These are phyloP conservation scores for Subanguina moxae DNA, from an alignment of 1,140 invertebrate species.

Conservation along the genomic window DNA sequence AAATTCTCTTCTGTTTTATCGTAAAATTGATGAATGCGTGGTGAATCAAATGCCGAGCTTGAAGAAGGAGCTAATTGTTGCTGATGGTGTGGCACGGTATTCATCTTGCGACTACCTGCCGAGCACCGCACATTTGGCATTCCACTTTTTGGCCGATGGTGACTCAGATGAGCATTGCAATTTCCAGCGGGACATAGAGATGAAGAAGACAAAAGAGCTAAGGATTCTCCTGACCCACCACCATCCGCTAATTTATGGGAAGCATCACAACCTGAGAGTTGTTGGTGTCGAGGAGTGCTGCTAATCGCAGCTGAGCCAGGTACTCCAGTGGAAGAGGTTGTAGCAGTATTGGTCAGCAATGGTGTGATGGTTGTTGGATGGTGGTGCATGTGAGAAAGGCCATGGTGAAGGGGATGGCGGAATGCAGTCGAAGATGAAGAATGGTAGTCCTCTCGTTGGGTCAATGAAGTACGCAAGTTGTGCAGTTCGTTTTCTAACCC, in stretches of 20 bases:
- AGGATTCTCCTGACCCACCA: not conserved
- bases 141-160: too few relatives aligned
- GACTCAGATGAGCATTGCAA: not conserved
- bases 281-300: not conserved
- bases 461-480: not conserved
- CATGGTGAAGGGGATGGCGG: not conserved
- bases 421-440: not conserved
- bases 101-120: too few relatives aligned
- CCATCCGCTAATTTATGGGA: not conserved
- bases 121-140: too few relatives aligned
- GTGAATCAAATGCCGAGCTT: not conserved
- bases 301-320: not conserved
- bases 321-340: not conserved
- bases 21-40: not conserved
- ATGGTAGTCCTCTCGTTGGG: conserved; percentile 1
- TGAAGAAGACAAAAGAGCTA: not conserved
- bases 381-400: not conserved
- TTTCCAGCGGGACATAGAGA: not conserved
- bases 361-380: not conserved
- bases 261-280: not conserved
- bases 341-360: not conserved
- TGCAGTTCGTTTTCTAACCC: too few relatives aligned
- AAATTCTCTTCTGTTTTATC: not conserved
- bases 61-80: not conserved
- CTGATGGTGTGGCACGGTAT: too few relatives aligned